Base-by-base conservation (phyloP, 2,888 invertebrate genomes). In the Selenia dentaria region DNA sequence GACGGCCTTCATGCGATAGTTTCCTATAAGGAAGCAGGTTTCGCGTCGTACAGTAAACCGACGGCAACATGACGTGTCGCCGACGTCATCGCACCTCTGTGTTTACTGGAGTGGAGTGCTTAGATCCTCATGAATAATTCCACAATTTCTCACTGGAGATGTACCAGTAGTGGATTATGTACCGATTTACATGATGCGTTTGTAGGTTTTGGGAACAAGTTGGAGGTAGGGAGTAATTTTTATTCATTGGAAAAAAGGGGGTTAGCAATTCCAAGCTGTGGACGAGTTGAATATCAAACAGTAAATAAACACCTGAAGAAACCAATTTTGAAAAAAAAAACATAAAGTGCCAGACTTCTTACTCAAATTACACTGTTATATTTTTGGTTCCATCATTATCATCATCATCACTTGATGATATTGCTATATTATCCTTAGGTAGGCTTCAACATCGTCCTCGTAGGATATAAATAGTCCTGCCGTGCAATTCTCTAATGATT, bases 51-150 rank as follows among this genome's bases (percentile, higher is more conserved):
- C 6, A 10, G 16, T 11, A 13, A 6, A 31, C 1, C 18, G 12
- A 10, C 20, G 28, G n/a, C 28, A 22, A 16, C 25, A 12, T 46
- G 28, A 31, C 26, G 37, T 41, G 39, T 10, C 16, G 38, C 13
- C 8, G 36, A 51, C 51, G 46, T 51, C 51, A 45, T 28, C 18
- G 40, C 24, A 36, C n/a, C n/a, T 33, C 25, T 25, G 36, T 40
- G 40, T 11, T 44, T 49, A 43, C 10, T 49, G 38, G 37, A 42
- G 33, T 34, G 28, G 16, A 32, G n/a, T 35, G 34, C 27, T 47
- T 13, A 26, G 6, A 40, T 35, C 3, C 12, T 49, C 39, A 49
- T 49, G 39, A 49, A 49, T 49, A 39, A 49, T 43, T 49, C 26
- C 24, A 32, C 26, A n/a, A 8, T 8, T 26, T 10, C 33, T 37